These are phyloP conservation scores for Limenitis camilla DNA, from an alignment of 2,888 invertebrate genomes.

Conservation along the genomic window DNA sequence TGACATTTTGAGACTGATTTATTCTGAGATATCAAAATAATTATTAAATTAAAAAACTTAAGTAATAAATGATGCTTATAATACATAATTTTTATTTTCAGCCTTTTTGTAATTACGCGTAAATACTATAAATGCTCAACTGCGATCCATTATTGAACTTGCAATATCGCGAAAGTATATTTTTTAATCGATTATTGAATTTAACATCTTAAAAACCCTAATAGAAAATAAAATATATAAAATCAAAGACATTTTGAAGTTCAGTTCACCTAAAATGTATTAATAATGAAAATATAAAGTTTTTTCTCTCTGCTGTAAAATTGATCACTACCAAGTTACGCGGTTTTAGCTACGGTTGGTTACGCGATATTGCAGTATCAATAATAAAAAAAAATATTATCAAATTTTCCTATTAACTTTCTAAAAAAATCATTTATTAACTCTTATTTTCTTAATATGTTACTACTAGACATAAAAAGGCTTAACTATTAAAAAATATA, in stretches of 20 bases:
- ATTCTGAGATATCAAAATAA: conserved; percentile 4
- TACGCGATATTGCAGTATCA: too few relatives aligned
- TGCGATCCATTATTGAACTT: conserved; percentile 6
- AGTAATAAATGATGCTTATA: conserved; percentile 5
- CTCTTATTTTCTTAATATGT: too few relatives aligned
- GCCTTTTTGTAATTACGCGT: conserved; percentile 6
- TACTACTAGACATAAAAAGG: too few relatives aligned
- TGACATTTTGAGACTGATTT: conserved; percentile 7
- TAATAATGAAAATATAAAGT: not conserved
- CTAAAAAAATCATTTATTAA: too few relatives aligned
- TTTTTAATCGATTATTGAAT: conserved; percentile 6
- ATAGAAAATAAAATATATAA: conserved; percentile 1
- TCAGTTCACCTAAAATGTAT: not conserved
- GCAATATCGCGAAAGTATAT: conserved; percentile 12
- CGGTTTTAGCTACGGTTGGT: too few relatives aligned
- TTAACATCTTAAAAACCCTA: not conserved
- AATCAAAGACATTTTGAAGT: conserved; percentile 1
- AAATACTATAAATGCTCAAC: conserved; percentile 7
- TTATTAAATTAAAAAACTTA: conserved; percentile 3
- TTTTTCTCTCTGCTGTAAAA: too few relatives aligned
- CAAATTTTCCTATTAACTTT: too few relatives aligned
- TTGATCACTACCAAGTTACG: too few relatives aligned
- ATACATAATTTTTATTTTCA: conserved; percentile 9
- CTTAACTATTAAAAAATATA: too few relatives aligned
- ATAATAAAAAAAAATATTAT: too few relatives aligned